phyloP scores from a whole-genome alignment of 2,888 invertebrate species.

The Hydrotaea diabolus region DNA sequence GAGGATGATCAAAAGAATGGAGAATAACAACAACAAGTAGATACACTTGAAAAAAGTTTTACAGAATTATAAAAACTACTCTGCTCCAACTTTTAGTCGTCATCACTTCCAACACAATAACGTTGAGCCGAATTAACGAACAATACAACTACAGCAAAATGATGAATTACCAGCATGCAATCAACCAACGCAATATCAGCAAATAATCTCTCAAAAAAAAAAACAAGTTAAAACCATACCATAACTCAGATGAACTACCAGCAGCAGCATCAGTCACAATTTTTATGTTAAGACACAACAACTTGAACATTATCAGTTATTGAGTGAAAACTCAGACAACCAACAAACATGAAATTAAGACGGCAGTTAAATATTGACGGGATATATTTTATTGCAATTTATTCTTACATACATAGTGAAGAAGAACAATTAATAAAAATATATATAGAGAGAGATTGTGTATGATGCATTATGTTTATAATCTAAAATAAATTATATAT shows the following conservation, averaged over 20 bases:
- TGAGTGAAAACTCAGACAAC: slow-evolving; percentile 27
- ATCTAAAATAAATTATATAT: slow-evolving; percentile 1
- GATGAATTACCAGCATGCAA: background rate
- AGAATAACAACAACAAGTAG: slow-evolving; percentile 70
- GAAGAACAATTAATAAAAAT: slow-evolving; percentile 10
- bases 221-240: slow-evolving; percentile 57
- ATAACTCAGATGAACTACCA: background rate
- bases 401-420: slow-evolving; percentile 20
- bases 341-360: slow-evolving; percentile 1
- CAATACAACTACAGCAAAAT: background rate
- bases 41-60: background rate
- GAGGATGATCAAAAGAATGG: slow-evolving; percentile 79
- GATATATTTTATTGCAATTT: slow-evolving; percentile 65
- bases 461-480: slow-evolving; percentile 51
- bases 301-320: slow-evolving; percentile 4
- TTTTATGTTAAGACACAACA: slow-evolving; percentile 15
- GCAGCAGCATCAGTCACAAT: slow-evolving; percentile 1
- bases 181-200: background rate
- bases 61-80: background rate
- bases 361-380: slow-evolving; percentile 47
- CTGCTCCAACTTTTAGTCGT: slow-evolving; percentile 10
- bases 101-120: background rate
- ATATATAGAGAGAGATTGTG: background rate
- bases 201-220: slow-evolving; percentile 8
- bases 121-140: background rate